These are phyloP conservation scores for Leptopilina boulardi DNA, from an alignment of 1,140 invertebrate species.

Conservation along the genomic window DNA sequence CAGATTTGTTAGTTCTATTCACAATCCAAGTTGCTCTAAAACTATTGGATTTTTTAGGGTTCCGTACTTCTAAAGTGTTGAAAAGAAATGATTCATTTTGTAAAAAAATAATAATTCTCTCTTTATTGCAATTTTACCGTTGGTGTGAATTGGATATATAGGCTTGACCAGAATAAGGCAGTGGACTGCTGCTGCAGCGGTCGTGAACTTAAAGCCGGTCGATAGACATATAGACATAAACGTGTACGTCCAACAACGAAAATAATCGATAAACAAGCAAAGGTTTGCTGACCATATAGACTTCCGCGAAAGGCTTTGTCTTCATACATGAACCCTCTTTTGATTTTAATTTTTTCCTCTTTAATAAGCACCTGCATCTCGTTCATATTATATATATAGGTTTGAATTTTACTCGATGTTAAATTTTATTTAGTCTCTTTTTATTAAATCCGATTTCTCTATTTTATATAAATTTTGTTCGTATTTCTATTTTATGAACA, in stretches of 20 bases:
- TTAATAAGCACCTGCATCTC: not conserved
- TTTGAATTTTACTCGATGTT: not conserved
- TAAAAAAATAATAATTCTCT: not conserved
- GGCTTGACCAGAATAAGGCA: constrained; percentile 16
- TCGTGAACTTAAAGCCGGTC: constrained; percentile 9
- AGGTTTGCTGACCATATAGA: constrained; percentile 32
- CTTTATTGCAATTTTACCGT: not conserved
- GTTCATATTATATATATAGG: not conserved
- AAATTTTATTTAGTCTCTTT: too few relatives aligned
- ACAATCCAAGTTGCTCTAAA: too few relatives aligned
- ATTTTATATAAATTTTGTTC: too few relatives aligned
- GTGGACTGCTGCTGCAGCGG: not conserved
- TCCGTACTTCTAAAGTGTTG: too few relatives aligned
- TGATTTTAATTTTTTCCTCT: constrained; percentile 4
- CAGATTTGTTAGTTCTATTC: too few relatives aligned
- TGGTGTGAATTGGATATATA: constrained; percentile 24
- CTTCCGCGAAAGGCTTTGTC: constrained; percentile 31
- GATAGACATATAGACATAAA: constrained; percentile 6
- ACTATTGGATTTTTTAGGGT: too few relatives aligned
- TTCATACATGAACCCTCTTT: constrained; percentile 19
- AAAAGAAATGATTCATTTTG: not conserved
- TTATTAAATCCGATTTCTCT: too few relatives aligned
- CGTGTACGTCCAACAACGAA: constrained; percentile 1
- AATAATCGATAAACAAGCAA: constrained; percentile 26
- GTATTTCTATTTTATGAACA: too few relatives aligned